A percentile compares a stretch with the other conserved stretches of the same genome.
Conservation (phyloP, 92 coral and sea anemone genomes). For the Epizoanthus stellaris region DNA sequence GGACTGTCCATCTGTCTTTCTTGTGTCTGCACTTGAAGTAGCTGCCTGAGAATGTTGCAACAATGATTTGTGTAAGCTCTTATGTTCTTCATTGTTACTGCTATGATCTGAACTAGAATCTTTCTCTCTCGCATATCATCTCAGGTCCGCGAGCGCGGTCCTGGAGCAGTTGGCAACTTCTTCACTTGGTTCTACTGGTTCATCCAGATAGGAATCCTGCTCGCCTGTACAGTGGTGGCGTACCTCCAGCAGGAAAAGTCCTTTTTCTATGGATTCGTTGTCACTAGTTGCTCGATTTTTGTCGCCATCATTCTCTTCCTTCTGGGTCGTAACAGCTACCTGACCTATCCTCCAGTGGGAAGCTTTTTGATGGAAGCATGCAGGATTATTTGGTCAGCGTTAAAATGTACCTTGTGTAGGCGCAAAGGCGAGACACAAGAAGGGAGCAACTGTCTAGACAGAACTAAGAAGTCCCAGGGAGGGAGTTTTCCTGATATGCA, state of each 20-base stretch:
- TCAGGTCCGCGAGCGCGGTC: conserved; percentile 43
- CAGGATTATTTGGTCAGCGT: conserved; percentile 54
- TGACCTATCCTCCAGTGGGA: conserved; percentile 59
- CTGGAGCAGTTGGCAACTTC: conserved; percentile 52
- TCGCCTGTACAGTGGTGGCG: conserved; percentile 72
- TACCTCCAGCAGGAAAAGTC: conserved; percentile 76
- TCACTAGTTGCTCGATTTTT: conserved; percentile 51
- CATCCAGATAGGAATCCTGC: conserved; percentile 59
- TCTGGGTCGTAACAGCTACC: conserved; percentile 56
- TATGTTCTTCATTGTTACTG: neutral
- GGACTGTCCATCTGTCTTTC: too few species aligned
- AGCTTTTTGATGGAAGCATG: conserved; percentile 56
- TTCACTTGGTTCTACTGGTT: conserved; percentile 85
- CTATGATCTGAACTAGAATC: neutral
- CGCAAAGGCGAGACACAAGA: neutral
- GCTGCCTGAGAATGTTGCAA: too few species aligned
- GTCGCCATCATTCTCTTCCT: conserved; percentile 59
- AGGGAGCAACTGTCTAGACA: conserved; percentile 66
- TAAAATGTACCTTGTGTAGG: conserved; percentile 16
- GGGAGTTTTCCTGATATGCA: conserved; percentile 61
- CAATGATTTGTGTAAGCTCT: neutral
- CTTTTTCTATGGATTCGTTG: conserved; percentile 74
- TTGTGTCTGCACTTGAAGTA: too few species aligned
- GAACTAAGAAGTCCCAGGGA: conserved; percentile 54
- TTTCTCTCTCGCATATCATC: neutral